These are phyloP conservation scores for Engystomops pustulosus DNA, from an alignment of 2,113 vertebrate genomes.

Conservation along the genomic window DNA sequence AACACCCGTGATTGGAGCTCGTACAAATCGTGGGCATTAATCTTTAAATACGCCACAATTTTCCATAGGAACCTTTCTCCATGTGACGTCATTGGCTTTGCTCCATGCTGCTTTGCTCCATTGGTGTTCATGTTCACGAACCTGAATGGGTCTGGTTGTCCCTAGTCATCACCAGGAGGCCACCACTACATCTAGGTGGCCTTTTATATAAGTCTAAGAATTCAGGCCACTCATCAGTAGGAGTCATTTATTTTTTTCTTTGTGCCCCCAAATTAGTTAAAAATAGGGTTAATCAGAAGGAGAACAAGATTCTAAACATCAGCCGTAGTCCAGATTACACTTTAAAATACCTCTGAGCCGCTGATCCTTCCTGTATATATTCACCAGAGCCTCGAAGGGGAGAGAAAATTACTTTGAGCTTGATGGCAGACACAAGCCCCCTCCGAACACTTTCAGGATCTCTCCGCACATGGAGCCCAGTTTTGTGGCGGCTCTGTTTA, in stretches of 20 bases:
- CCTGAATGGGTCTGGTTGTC: too few relatives aligned
- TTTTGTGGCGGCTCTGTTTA: constrained; percentile 76
- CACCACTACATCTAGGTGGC: too few relatives aligned
- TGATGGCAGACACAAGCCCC: constrained; percentile 64
- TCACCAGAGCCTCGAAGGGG: constrained; percentile 54
- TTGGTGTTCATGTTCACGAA: too few relatives aligned
- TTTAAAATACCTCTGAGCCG: constrained; percentile 5
- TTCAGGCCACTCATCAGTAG: too few relatives aligned
- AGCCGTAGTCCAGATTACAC: background rate
- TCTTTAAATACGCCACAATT: too few relatives aligned
- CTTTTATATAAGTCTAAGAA: too few relatives aligned
- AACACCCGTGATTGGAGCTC: too few relatives aligned
- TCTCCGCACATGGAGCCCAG: constrained; percentile 67
- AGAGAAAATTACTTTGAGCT: constrained; percentile 55
- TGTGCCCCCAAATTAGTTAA: background rate
- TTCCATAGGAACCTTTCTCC: too few relatives aligned
- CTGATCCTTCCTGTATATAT: constrained; percentile 46
- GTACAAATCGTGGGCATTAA: too few relatives aligned
- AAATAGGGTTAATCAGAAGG: background rate
- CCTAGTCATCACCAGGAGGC: too few relatives aligned
- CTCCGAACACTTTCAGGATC: constrained; percentile 66
- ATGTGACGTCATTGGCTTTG: too few relatives aligned
- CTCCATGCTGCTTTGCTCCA: too few relatives aligned
- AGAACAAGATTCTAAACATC: background rate
- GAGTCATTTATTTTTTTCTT: background rate